These are phyloP conservation scores for Arbacia lixula DNA, from an alignment of 53 echinoderm and acorn worm species.

Conservation along the genomic window DNA sequence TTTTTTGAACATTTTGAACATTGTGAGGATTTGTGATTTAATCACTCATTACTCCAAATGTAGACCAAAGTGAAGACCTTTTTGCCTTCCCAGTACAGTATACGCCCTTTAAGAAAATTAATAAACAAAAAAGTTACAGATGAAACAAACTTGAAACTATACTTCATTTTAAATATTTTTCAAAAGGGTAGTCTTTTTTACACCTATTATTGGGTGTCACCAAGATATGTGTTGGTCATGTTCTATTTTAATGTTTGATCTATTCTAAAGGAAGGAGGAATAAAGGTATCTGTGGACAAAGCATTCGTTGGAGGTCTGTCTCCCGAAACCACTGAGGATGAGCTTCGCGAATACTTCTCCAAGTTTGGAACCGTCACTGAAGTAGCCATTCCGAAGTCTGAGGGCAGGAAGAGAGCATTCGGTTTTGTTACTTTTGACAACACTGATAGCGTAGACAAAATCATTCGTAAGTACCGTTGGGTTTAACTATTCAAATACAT, in stretches of 20 bases:
- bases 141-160: background rate
- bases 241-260: background rate
- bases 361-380: conserved; percentile 11
- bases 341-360: conserved; percentile 8
- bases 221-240: no score
- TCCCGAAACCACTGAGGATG: conserved; percentile 28
- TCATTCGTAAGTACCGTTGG: conserved; percentile 60
- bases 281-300: conserved; percentile 10
- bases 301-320: conserved; percentile 40
- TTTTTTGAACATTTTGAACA: no score
- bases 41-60: no score
- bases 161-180: background rate
- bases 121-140: no score
- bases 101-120: no score
- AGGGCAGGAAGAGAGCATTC: conserved; percentile 13
- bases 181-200: no score
- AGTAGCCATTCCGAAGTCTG: conserved; percentile 9
- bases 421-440: conserved; percentile 75
- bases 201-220: no score
- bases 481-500: no score
- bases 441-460: conserved; percentile 76
- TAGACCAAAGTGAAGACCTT: no score
- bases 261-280: conserved; percentile 27
- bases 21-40: no score
- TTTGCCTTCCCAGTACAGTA: no score